Evolutionary conservation across 2,113 vertebrate species (phyloP), one percentile per base, ranked within the genome.

Genomic region (Leptocoma aspasia): DNA sequence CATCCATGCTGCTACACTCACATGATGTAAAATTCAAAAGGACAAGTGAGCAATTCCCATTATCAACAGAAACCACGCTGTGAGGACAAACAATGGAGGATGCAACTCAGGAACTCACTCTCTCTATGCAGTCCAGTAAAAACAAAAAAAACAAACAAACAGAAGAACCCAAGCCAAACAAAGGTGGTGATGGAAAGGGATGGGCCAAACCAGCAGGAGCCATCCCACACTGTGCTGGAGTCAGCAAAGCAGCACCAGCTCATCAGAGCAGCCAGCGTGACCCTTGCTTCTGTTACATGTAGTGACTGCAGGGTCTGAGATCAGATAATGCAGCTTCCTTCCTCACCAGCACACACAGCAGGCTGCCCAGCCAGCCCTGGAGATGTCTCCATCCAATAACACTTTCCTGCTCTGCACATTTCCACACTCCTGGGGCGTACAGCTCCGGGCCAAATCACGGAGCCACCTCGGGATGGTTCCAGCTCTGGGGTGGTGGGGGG

Each of bases 401-500:
- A 39, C 15, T 12, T 50, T 70, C n/a, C 21, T 95, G 35, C 56
- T 52, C 23, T 0, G 2, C 45, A 24, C 7, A 31, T 2, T 17
- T 2, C 14, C 19, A 2, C 27, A 10, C 37, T 13, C 11, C 80
- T 15, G 16, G 26, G 17, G 5, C 0, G 0, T 8, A 4, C 24
- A 53, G 50, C 28, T 30, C 54, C 11, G 4, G 30, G 11, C 15
- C 19, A 21, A 4, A 23, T 7, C 71, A 47, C 0, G 0, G 42
- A 88, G 11, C 21, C 33, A 22, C 6, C 59, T 33, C 33, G 15
- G 45, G 30, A 22, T 4, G 21, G 21, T 15, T 31, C n/a, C 39
- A 26, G 61, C 13, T 10, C 10, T 22, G 31, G 30, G 24, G 3
- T 86, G 56, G 7, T 27, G 56, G 15, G 33, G 33, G 44, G n/a